Base-by-base conservation (phyloP, 1,140 invertebrate genomes). In the Rhysida immarginata region DNA sequence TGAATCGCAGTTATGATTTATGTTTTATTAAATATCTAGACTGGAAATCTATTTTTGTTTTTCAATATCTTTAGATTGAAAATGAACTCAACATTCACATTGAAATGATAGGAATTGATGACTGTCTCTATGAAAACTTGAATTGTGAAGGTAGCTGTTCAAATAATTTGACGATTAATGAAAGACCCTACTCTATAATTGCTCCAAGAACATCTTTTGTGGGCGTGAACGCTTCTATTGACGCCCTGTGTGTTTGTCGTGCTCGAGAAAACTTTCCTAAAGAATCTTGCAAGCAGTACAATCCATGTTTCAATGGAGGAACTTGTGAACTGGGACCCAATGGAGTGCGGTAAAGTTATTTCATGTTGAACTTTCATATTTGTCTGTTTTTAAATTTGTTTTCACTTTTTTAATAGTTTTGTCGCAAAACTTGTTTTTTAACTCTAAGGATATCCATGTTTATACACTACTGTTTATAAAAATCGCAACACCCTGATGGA, bases 161-260 rank as follows among this genome's bases (percentile, higher is more conserved):
- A 1, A 89, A 84, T 61, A 73, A 76, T 18, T 69, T 91, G 51
- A 79, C 80, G 58, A 81, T 81, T 59, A 80, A 76, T 49, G 78
- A 79, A 1, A 76, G 78, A n/a, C 84, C 87, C 0, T 80, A 82
- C 35, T 73, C 81, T 2, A 83, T 95, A 1, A 92, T 84, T 63
- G 89, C 91, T 0, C 95, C 95, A 64, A 83, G 78, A 1, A 88
- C 84, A 1, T 87, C 88, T 2, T 90, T 94, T 65, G 85, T 94
- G 5, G 89, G 90, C 0, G 85, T 95, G 0, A 78, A 80, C 46
- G 87, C 89, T 0, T 75, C 81, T 1, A 79, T 90, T 0, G 77
- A 84, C 63, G 80, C 87, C 0, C 73, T 81, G 35, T 94, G 89
- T 62, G 58, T 54, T 26, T 64, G 63, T 42, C 78, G 70, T 50